These are phyloP conservation scores for Campoletis sonorensis DNA, from an alignment of 1,140 invertebrate genomes.

Conservation along the genomic window DNA sequence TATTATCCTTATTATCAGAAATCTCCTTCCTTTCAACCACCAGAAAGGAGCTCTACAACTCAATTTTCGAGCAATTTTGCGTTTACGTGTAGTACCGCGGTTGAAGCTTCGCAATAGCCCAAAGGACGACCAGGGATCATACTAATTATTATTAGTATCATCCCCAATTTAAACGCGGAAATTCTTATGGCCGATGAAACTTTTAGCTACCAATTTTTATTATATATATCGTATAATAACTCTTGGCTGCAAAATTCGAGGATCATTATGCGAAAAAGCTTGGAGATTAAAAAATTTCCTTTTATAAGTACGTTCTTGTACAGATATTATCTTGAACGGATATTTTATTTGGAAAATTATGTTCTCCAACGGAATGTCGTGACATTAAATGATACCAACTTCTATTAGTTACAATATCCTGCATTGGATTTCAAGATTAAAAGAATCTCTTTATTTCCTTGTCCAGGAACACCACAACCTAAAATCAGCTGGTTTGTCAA, in stretches of 20 bases:
- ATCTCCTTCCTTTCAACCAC: slow-evolving; percentile 32
- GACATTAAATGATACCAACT: no score
- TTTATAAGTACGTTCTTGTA: no score
- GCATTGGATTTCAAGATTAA: no score
- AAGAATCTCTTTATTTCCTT: slow-evolving; percentile 33
- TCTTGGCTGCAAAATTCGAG: background rate
- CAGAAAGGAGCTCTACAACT: slow-evolving; percentile 8
- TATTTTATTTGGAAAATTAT: no score
- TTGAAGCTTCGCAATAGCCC: background rate
- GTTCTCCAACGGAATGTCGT: no score
- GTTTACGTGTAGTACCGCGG: slow-evolving; percentile 31
- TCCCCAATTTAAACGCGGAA: background rate
- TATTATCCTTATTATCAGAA: slow-evolving; percentile 37
- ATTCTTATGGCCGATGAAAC: background rate
- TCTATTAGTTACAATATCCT: no score
- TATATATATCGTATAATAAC: background rate
- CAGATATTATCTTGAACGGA: no score
- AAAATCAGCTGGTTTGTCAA: slow-evolving; percentile 83
- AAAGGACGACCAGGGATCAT: background rate
- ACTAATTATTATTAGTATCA: slow-evolving; percentile 15
- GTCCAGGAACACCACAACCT: slow-evolving; percentile 77
- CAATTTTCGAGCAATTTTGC: slow-evolving; percentile 44
- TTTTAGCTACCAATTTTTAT: background rate
- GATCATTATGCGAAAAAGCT: background rate
- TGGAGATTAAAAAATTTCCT: no score